phyloP scores from a whole-genome alignment of 2,113 vertebrate genomes.

The Ia io region DNA sequence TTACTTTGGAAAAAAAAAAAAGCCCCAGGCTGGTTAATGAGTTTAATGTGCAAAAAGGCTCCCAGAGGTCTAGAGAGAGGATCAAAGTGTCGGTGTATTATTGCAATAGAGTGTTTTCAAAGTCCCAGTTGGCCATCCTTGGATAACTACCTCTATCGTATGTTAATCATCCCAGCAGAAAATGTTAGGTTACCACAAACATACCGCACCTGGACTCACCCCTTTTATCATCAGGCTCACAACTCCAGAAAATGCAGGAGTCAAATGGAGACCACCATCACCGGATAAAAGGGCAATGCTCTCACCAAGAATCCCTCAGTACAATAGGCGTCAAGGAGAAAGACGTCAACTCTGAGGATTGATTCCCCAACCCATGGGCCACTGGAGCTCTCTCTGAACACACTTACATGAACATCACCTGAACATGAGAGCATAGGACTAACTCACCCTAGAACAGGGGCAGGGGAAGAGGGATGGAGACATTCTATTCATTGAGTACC shows the following conservation, averaged over 20 bases:
- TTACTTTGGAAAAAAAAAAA: neutral
- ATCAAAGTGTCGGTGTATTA: neutral
- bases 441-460: rapidly evolving
- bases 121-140: neutral
- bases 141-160: neutral
- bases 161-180: neutral
- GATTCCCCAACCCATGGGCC: neutral
- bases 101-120: neutral
- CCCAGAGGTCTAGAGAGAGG: slow-evolving; percentile 20
- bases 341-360: rapidly evolving
- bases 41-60: slow-evolving; percentile 54
- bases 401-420: neutral
- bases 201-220: neutral
- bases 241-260: neutral
- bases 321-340: neutral
- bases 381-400: neutral
- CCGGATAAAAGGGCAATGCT: neutral
- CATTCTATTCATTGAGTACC: neutral
- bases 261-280: neutral
- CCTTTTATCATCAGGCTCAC: neutral
- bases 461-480: neutral
- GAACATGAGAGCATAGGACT: rapidly evolving
- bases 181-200: neutral
- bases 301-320: neutral
- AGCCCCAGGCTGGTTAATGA: slow-evolving; percentile 43